These are phyloP conservation scores for Trypoxylus dichotomus DNA, from an alignment of 1,140 invertebrate species.

Conservation along the genomic window DNA sequence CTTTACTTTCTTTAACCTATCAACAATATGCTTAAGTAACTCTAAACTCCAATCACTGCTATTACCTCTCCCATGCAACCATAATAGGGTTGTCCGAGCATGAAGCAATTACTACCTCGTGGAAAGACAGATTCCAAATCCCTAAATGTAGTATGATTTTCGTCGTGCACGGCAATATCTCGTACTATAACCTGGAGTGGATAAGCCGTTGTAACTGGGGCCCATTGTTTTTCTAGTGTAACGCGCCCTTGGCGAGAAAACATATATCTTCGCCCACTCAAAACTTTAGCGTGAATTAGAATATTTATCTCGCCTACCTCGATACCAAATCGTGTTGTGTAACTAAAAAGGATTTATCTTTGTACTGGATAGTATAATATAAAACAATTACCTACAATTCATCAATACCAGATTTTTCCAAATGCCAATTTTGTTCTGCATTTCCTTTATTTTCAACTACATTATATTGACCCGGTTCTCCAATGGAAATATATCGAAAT, in stretches of 20 bases:
- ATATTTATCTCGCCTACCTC: conserved; percentile 71
- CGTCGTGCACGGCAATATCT: conserved; percentile 60
- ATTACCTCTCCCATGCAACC: conserved; percentile 74
- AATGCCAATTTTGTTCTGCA: conserved; percentile 55
- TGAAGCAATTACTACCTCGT: conserved; percentile 68
- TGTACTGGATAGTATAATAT: not conserved
- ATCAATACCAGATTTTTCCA: conserved; percentile 49
- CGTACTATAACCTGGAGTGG: conserved; percentile 71
- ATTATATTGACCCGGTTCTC: conserved; percentile 45
- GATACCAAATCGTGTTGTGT: conserved; percentile 70
- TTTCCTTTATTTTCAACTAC: conserved; percentile 53
- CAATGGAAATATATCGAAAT: conserved; percentile 51
- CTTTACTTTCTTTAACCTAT: conserved; percentile 51
- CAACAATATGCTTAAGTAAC: not conserved
- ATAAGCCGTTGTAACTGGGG: conserved; percentile 59
- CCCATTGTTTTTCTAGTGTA: conserved; percentile 72
- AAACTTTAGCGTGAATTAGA: conserved; percentile 71
- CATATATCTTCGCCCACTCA: conserved; percentile 68
- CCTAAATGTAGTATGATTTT: conserved; percentile 45
- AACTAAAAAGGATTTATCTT: conserved; percentile 55
- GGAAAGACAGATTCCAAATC: conserved; percentile 74
- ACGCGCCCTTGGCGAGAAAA: conserved; percentile 61
- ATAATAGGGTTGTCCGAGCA: conserved; percentile 78
- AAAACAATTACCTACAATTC: conserved; percentile 54
- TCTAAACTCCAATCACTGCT: conserved; percentile 34